phyloP scores from a whole-genome alignment of 1,140 invertebrate species.

The Drosophila obscura region DNA sequence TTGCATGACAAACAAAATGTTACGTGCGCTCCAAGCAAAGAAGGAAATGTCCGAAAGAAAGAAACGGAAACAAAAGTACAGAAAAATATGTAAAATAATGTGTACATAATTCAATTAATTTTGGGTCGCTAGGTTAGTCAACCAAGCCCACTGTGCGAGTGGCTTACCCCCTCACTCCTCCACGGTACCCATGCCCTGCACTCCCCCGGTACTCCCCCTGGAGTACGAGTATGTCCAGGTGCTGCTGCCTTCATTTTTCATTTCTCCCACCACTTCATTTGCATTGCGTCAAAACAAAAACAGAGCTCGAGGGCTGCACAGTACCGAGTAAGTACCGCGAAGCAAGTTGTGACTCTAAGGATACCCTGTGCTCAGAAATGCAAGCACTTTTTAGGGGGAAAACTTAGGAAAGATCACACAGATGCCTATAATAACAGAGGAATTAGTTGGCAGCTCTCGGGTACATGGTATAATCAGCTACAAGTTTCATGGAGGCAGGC shows the following conservation, averaged over 20 bases:
- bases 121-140: conserved; percentile 69
- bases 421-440: no score
- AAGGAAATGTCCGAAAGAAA: conserved; percentile 20
- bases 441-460: no score
- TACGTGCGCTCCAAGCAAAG: conserved; percentile 37
- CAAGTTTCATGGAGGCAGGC: no score
- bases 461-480: no score
- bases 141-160: neutral
- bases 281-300: conserved; percentile 65
- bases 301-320: conserved; percentile 17
- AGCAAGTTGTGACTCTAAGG: neutral
- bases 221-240: conserved; percentile 55
- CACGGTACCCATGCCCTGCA: conserved; percentile 5
- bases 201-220: neutral
- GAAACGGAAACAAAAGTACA: conserved; percentile 38
- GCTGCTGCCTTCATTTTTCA: conserved; percentile 70
- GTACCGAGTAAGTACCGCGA: conserved; percentile 38
- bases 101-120: conserved; percentile 73
- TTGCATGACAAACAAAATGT: conserved; percentile 52
- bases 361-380: neutral
- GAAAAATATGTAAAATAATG: conserved; percentile 62
- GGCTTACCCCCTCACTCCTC: neutral
- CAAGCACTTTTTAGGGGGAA: neutral
- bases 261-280: conserved; percentile 67
- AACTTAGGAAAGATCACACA: no score